phyloP scores from a whole-genome alignment of 2,888 invertebrate species.

The Cheilosia soror region DNA sequence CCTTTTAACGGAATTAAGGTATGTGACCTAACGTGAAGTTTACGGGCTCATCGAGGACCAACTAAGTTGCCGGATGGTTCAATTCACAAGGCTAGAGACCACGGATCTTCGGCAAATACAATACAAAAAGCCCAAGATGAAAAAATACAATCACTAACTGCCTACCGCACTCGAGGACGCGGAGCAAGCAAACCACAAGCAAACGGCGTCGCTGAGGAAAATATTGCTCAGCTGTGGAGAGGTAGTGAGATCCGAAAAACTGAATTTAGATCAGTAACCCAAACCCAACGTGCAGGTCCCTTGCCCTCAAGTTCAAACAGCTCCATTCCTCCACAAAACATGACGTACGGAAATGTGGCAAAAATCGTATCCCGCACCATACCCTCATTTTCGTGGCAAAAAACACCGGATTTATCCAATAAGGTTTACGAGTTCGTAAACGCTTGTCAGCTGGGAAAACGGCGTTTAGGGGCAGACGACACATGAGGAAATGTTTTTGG shows the following conservation, averaged over 20 bases:
- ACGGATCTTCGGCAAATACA: no score
- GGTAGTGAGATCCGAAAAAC: no score
- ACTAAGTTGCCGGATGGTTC: background rate
- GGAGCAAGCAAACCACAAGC: no score
- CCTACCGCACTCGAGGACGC: no score
- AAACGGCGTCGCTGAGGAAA: no score
- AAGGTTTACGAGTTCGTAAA: background rate
- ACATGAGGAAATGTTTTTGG: background rate
- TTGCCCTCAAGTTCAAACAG: background rate
- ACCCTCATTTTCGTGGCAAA: background rate
- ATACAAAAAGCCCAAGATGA: no score
- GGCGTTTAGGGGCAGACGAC: background rate
- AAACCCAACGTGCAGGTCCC: no score
- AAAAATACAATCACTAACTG: no score
- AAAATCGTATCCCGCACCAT: background rate
- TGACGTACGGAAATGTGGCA: background rate
- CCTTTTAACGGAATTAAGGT: background rate
- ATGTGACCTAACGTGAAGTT: background rate
- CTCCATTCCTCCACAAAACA: background rate
- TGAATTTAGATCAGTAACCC: no score
- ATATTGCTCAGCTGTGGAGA: no score
- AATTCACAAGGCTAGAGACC: background rate
- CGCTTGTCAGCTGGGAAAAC: background rate
- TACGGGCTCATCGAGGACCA: background rate
- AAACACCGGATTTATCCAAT: background rate